A percentile compares a stretch with the other conserved stretches of the same genome.
These are phyloP conservation scores for Synergus japonicus DNA, from an alignment of 2,888 invertebrate genomes.

Conservation along the genomic window DNA sequence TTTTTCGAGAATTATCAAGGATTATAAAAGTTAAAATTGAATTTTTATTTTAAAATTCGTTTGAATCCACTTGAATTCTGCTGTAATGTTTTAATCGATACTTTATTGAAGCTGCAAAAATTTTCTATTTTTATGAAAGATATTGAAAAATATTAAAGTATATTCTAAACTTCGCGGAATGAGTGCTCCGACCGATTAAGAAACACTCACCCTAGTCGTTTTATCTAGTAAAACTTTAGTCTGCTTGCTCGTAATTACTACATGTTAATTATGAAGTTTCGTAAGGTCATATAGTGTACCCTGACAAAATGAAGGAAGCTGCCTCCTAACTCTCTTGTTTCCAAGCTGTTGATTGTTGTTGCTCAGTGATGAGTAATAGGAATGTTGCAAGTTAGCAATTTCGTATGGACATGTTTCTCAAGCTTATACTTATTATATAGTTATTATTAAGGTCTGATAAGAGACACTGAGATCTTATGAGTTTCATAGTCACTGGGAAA, in stretches of 20 bases:
- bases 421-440: neutral
- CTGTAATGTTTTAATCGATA: too few relatives aligned
- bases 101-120: too few relatives aligned
- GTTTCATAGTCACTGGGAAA: slow-evolving; percentile 26
- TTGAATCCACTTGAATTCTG: too few relatives aligned
- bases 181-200: neutral
- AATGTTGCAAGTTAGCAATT: slow-evolving; percentile 63
- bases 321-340: slow-evolving; percentile 27
- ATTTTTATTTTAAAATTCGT: too few relatives aligned
- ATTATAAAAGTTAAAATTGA: too few relatives aligned
- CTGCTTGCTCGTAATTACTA: slow-evolving; percentile 20
- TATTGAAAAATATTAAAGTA: too few relatives aligned
- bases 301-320: neutral
- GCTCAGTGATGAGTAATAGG: slow-evolving; percentile 42
- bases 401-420: slow-evolving; percentile 46
- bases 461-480: slow-evolving; percentile 16
- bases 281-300: neutral
- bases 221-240: slow-evolving; percentile 13
- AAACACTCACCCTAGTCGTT: slow-evolving; percentile 1
- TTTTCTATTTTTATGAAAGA: too few relatives aligned
- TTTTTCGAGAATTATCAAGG: too few relatives aligned
- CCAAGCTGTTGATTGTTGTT: slow-evolving; percentile 38
- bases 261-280: slow-evolving; percentile 25
- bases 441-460: neutral
- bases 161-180: too few relatives aligned